Evolutionary conservation across 2,888 invertebrate genomes (phyloP), one percentile per base, ranked within the genome.

Genomic region (Atethmia centrago): DNA sequence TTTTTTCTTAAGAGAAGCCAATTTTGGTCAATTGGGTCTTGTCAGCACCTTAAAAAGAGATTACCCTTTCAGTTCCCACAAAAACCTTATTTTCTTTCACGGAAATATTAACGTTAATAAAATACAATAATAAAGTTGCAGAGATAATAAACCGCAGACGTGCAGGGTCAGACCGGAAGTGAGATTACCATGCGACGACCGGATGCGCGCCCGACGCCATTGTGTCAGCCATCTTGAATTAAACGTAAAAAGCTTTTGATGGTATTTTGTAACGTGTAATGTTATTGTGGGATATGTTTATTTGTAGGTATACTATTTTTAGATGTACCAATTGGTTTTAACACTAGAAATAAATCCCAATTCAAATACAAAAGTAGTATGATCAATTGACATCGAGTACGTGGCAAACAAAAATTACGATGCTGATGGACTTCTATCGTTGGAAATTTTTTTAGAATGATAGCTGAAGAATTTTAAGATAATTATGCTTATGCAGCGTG

Each of bases 191-290:
- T 93, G 91, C 90, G 84, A 83, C 87, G 91, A 91, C 94, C 95
- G 95, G 95, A 95, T 91, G 94, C 88, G 90, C 79, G 89, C 90
- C 93, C 93, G 94, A 89, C 94, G 93, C 93, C 92, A 93, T 94
- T 93, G 93, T 91, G 83, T 58, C 79, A 87, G 94, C 95, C 94
- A 93, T 93, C 93, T 95, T 95, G 93, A 75, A 82, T 82, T 82
- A 71, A 71, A 73, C 75, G 79, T 77, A 75, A 86, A 85, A 85
- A 84, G 80, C 74, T 80, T 83, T 83, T 77, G 67, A 77, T 62
- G 75, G 62, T 78, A 83, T 78, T 85, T 83, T 77, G 72, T 80
- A 73, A 79, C 65, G 71, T 66, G 61, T 51, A 51, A 49, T 64
- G 53, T 77, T 58, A n/a, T 55, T 71, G 63, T 82, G 42, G 49